Evolutionary conservation across 2,113 vertebrate species (phyloP).

Genomic region (Pterophyllum scalare): DNA sequence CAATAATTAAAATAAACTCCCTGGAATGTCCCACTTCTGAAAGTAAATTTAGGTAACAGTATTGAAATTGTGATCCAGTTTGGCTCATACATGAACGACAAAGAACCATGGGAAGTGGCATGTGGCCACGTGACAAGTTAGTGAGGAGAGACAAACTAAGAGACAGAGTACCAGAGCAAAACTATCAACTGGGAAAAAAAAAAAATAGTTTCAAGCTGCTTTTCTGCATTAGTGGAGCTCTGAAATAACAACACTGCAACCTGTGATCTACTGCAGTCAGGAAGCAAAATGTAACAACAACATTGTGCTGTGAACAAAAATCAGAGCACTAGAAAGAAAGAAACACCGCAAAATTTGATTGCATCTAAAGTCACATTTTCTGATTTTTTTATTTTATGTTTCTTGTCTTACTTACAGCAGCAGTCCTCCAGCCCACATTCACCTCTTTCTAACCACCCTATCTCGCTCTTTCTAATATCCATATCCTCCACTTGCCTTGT

Average conservation of each 20-base stretch:
- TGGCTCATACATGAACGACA: not conserved
- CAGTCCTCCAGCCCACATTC: constrained; percentile 87
- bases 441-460: constrained; percentile 74
- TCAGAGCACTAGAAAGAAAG: not conserved
- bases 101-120: not conserved
- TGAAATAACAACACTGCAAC: not conserved
- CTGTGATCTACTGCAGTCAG: not conserved
- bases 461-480: constrained; percentile 69
- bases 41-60: not conserved
- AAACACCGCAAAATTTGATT: not conserved
- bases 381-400: constrained; percentile 81
- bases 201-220: not conserved
- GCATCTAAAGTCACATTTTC: not conserved
- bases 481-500: constrained; percentile 62
- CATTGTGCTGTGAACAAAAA: not conserved
- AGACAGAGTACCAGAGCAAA: not conserved
- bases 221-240: not conserved
- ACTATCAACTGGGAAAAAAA: not conserved
- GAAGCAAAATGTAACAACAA: not conserved
- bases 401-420: constrained; percentile 85
- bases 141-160: not conserved
- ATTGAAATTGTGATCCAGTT: not conserved
- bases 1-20: not conserved
- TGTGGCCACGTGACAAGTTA: not conserved
- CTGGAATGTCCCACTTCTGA: not conserved